Evolutionary conservation across 2,797 vertebrate species (phyloP), one percentile per base, ranked within the genome.

Genomic region (Mus spretus): DNA sequence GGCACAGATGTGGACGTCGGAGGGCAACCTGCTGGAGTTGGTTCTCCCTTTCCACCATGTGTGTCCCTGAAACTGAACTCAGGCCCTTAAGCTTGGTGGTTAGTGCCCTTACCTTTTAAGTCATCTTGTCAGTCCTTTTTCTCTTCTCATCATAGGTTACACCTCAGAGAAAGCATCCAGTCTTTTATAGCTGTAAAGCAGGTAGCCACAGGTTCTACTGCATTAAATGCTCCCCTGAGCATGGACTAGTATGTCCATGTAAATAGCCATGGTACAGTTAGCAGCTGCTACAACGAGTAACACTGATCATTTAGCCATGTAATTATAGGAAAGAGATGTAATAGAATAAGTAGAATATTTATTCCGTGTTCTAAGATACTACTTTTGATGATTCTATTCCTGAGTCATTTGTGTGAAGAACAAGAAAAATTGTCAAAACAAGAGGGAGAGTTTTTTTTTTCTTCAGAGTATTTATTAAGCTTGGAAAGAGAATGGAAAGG

Each of bases 301-400:
- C 47, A 59, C 37, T 13, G 65, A 65, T 19, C 6, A 63, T 72
- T 28, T 91, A 75, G 61, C 70, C 34, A 15, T 57, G 37, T 11
- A 85, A 19, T 81, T 92, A 81, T 24, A 81, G 55, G 90, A 80
- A 65, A 97, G 77, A 96, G 78, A 88, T 28, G 20, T 28, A 84
- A 67, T 89, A 80, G 70, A 80, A 95, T 93, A 95, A 89, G 55
- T 82, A 63, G 31, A 70, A 70, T 95, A 61, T 91, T 84, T 96
- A 81, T 92, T 94, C 92, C 26, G 61, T 24, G 26, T 37, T 34
- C 37, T 40, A 44, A 97, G 72, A 44, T 82, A 70, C 11, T 10
- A 53, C 44, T 47, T 85, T 70, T 70, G 47, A 53, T 67, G n/a
- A 72, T 77, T 96, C 53, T 83, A 37, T 77, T 75, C 12, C 44